These are phyloP conservation scores for Paguma larvata DNA, from an alignment of 2,797 vertebrate genomes.

Conservation along the genomic window DNA sequence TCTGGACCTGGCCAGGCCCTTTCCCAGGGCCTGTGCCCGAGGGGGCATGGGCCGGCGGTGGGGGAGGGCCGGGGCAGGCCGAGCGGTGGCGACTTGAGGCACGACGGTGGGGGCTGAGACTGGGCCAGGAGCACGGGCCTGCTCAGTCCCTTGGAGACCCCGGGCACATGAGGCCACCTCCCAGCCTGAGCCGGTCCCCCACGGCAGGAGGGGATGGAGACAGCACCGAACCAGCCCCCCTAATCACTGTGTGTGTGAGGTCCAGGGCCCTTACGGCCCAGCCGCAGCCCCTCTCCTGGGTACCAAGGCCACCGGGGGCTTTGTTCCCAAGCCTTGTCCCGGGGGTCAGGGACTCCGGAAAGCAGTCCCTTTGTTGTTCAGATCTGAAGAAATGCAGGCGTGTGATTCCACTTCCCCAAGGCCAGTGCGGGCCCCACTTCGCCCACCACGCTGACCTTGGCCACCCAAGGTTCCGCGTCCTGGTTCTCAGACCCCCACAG, in stretches of 20 bases:
- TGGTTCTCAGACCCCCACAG: background rate
- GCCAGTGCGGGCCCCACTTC: background rate
- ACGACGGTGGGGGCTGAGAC: background rate
- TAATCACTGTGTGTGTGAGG: rapidly evolving
- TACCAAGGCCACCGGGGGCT: background rate
- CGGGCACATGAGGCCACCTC: rapidly evolving
- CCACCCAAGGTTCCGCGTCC: rapidly evolving
- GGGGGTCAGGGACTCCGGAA: background rate
- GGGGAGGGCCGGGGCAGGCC: background rate
- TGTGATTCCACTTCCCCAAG: background rate
- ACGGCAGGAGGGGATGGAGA: background rate
- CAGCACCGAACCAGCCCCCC: rapidly evolving
- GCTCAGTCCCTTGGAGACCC: rapidly evolving
- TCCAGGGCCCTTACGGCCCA: background rate
- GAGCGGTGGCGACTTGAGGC: background rate
- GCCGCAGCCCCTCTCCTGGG: background rate
- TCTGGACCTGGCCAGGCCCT: constrained; percentile 47
- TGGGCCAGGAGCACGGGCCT: background rate
- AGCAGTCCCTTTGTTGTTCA: background rate
- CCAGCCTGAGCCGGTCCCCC: background rate
- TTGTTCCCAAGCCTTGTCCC: background rate
- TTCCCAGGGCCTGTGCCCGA: constrained; percentile 69
- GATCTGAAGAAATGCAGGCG: background rate
- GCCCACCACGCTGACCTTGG: background rate
- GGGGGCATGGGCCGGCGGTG: background rate